These are phyloP conservation scores for Phyto melanocephala DNA, from an alignment of 2,888 invertebrate genomes.

Conservation along the genomic window DNA sequence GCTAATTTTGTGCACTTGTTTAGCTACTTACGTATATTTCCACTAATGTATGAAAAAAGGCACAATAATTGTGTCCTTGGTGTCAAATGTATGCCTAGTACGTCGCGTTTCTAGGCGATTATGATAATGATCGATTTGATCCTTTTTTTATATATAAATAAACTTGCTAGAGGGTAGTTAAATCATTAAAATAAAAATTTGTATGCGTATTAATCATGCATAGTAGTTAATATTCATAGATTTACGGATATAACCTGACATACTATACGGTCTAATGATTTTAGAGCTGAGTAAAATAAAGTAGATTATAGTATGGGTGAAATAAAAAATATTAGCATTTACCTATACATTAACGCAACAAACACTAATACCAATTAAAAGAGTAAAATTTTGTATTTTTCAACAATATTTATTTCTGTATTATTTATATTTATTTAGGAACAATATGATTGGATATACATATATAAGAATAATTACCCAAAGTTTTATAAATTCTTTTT, in stretches of 20 bases:
- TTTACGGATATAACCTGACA: conserved; percentile 64
- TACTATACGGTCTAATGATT: conserved; percentile 70
- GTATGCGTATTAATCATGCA: not conserved
- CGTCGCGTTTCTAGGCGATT: conserved; percentile 64
- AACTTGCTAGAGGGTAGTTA: not conserved
- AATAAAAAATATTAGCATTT: conserved; percentile 27
- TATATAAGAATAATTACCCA: conserved; percentile 5
- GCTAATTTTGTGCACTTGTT: not conserved
- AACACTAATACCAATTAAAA: not conserved
- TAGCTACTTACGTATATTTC: not conserved
- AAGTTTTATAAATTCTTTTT: not conserved
- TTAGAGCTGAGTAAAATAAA: not conserved
- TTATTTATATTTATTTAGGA: not conserved
- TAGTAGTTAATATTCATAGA: conserved; percentile 13
- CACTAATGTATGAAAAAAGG: not conserved
- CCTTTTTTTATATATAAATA: conserved; percentile 16
- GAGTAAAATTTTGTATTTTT: not conserved
- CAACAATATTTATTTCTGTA: not conserved
- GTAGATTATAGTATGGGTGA: conserved; percentile 43
- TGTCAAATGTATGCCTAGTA: conserved; percentile 38
- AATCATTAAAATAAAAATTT: not conserved
- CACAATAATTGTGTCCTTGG: conserved; percentile 5
- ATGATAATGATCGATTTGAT: conserved; percentile 71
- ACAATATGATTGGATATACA: conserved; percentile 14
- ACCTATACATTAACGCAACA: conserved; percentile 12